Percentiles rank a stretch among this genome's conserved stretches.
phyloP scores from a whole-genome alignment of 2,113 vertebrate genomes.

The Emberiza fucata region DNA sequence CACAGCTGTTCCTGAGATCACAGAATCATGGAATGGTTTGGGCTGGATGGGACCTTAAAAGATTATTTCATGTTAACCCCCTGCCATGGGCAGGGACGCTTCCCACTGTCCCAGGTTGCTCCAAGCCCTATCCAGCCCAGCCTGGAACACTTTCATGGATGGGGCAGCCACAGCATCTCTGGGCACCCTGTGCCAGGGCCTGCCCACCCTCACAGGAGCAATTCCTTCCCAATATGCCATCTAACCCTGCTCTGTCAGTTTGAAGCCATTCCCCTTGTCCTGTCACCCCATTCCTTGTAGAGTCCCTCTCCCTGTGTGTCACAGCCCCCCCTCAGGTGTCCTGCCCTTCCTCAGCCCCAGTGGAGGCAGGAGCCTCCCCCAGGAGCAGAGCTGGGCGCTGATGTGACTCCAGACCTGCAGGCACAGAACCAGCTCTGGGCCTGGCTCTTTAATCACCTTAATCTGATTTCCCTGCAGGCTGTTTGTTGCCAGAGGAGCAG shows the following conservation, averaged over 20 bases:
- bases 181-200: background rate
- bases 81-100: background rate
- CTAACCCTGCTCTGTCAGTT: fast-evolving
- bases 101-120: fast-evolving
- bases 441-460: slow-evolving; percentile 33
- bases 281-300: background rate
- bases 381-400: background rate
- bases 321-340: background rate
- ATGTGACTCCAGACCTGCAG: background rate
- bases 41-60: background rate
- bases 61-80: background rate
- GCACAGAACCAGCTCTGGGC: background rate
- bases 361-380: background rate
- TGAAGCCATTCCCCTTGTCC: background rate
- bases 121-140: fast-evolving
- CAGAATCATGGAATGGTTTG: background rate
- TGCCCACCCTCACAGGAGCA: background rate
- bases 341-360: background rate
- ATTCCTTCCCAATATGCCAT: background rate
- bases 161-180: background rate
- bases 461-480: slow-evolving; percentile 12
- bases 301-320: background rate
- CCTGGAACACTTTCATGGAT: background rate
- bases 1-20: fast-evolving
- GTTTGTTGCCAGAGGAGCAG: slow-evolving; percentile 3